Evolutionary conservation across 2,113 vertebrate genomes (phyloP), one percentile per base, ranked within the genome.

Genomic region (Xiphophorus hellerii): DNA sequence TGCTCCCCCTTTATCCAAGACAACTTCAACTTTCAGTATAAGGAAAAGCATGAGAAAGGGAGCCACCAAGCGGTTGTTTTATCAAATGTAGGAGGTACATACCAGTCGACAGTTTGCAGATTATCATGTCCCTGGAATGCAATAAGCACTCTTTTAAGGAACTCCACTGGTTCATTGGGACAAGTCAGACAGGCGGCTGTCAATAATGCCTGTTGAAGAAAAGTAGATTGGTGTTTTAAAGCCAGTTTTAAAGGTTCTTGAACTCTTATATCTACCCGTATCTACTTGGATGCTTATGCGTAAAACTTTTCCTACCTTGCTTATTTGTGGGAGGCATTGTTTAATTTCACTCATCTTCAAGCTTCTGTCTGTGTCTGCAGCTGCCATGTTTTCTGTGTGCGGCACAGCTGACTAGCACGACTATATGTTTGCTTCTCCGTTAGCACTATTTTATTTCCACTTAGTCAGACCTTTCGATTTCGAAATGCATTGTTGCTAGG

Each of bases 311-410:
- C 44, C 0, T 66, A 90, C 89, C 88, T 88, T 76, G 33, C 73
- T 87, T 77, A 90, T 77, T 58, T 90, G 78, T 58, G 87, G 76
- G 29, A 88, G 74, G n/a, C 76, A 87, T 54, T 87, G 74, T 62
- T 86, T 72, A 58, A 77, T 11, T 11, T 90, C 73, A 31, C 61
- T 76, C 15, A 88, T 76, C 44, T 48, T 48, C 44, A 48, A 17
- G 44, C 44, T 42, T 42, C 12, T 15, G 39, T 80, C 72, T 33
- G 61, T 30, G 20, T 87, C 71, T 66, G 66, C 15, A 4, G 37
- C 67, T 8, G 35, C 31, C 78, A 60, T 69, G 51, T 76, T 76
- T 75, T 44, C 42, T 37, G 35, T 25, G 15, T 35, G 3, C 48
- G 17, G 0, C 54, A 20, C 44, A 20, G 14, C 44, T 48, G 44